A percentile compares a stretch with the other conserved stretches of the same genome.
These are phyloP conservation scores for Tetranychus piercei DNA, from an alignment of 2,888 invertebrate genomes.

Conservation along the genomic window DNA sequence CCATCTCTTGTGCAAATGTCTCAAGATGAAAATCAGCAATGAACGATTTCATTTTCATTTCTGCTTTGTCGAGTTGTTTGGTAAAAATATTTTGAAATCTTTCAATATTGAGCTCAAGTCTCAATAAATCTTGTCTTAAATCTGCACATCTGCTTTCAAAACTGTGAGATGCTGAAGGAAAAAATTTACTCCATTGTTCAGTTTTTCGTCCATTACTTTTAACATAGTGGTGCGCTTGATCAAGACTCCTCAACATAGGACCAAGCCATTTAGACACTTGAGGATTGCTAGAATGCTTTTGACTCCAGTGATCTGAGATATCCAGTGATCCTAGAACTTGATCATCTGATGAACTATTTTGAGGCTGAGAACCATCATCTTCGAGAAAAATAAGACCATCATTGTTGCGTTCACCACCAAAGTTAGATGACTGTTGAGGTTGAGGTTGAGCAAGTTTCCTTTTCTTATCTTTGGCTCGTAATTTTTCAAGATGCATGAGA, in stretches of 20 bases:
- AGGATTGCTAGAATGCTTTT: too few relatives aligned
- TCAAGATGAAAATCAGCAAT: constrained; percentile 11
- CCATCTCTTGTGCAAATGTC: not conserved
- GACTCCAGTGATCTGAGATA: too few relatives aligned
- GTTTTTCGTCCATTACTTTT: constrained; percentile 1
- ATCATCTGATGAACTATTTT: too few relatives aligned
- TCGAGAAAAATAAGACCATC: too few relatives aligned
- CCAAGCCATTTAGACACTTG: not conserved
- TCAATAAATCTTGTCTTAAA: constrained; percentile 1
- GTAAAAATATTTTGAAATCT: constrained; percentile 9
- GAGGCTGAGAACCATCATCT: too few relatives aligned
- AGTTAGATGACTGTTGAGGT: not conserved
- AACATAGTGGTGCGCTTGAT: constrained; percentile 8
- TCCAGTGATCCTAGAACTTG: too few relatives aligned
- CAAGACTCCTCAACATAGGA: not conserved
- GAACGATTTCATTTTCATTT: constrained; percentile 12
- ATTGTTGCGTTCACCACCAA: not conserved
- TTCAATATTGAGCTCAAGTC: constrained; percentile 10
- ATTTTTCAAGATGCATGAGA: not conserved
- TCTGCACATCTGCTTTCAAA: constrained; percentile 4
- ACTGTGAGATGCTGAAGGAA: constrained; percentile 5
- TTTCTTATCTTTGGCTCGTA: constrained; percentile 7
- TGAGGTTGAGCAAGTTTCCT: not conserved
- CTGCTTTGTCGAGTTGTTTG: not conserved
- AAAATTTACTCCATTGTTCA: constrained; percentile 10